These are phyloP conservation scores for Musca vetustissima DNA, from an alignment of 1,140 invertebrate species.

Conservation along the genomic window DNA sequence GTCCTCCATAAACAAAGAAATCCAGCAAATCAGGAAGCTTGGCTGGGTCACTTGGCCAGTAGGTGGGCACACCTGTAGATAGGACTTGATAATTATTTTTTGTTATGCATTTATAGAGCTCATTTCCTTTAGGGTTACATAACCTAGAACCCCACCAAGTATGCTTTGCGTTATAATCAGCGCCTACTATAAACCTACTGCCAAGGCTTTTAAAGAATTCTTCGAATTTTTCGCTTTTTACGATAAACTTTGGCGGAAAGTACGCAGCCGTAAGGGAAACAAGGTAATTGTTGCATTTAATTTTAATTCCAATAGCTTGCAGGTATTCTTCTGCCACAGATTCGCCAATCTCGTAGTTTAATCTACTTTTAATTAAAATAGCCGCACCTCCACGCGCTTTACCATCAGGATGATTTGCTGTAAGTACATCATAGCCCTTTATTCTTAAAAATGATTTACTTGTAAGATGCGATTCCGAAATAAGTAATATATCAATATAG, in stretches of 20 bases:
- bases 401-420: slow-evolving; percentile 24
- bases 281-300: slow-evolving; percentile 15
- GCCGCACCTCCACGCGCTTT: slow-evolving; percentile 30
- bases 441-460: slow-evolving; percentile 27
- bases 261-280: background rate
- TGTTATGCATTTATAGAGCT: slow-evolving; percentile 39
- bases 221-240: slow-evolving; percentile 34
- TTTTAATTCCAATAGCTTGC: slow-evolving; percentile 23
- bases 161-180: slow-evolving; percentile 56
- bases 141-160: slow-evolving; percentile 52
- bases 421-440: slow-evolving; percentile 16
- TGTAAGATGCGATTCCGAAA: slow-evolving; percentile 27
- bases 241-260: background rate
- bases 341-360: slow-evolving; percentile 23
- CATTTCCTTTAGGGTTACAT: slow-evolving; percentile 35
- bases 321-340: slow-evolving; percentile 19
- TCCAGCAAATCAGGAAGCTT: slow-evolving; percentile 53
- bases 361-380: slow-evolving; percentile 24
- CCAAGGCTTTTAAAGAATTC: slow-evolving; percentile 47
- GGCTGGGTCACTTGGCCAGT: slow-evolving; percentile 49
- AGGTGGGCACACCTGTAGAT: slow-evolving; percentile 49
- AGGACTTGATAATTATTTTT: slow-evolving; percentile 34
- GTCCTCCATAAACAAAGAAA: slow-evolving; percentile 44
- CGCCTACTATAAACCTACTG: slow-evolving; percentile 45
- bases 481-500: slow-evolving; percentile 24